Conservation (phyloP, 1,140 invertebrate genomes). For the Bombus waltoni region DNA sequence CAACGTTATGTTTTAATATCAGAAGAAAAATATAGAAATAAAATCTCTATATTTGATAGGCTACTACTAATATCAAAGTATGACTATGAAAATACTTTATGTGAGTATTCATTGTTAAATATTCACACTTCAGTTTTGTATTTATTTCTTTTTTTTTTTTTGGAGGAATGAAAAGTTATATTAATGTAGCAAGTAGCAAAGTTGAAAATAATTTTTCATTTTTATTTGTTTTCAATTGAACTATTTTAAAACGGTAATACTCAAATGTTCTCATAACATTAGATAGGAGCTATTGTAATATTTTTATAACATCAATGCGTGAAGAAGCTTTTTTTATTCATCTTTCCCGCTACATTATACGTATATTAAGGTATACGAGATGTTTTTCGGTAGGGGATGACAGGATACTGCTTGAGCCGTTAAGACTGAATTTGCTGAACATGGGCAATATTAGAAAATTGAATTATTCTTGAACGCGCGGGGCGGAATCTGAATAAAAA, state of each 20-base stretch:
- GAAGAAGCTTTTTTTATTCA: neutral
- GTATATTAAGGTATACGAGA: neutral
- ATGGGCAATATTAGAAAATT: neutral
- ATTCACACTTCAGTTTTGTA: neutral
- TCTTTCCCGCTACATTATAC: too few relatives aligned
- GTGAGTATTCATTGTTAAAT: too few relatives aligned
- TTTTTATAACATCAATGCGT: neutral
- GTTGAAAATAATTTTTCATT: neutral
- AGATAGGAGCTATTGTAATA: neutral
- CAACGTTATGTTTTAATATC: too few relatives aligned
- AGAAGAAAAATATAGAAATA: too few relatives aligned
- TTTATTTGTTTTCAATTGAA: neutral
- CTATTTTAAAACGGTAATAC: neutral
- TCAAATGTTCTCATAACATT: neutral
- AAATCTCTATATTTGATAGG: too few relatives aligned
- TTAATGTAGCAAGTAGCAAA: neutral
- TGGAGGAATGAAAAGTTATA: neutral
- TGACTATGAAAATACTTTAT: too few relatives aligned
- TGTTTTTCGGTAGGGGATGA: neutral
- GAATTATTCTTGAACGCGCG: neutral
- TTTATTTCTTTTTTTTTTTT: neutral
- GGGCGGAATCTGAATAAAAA: neutral
- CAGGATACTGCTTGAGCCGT: neutral
- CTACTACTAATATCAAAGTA: too few relatives aligned
- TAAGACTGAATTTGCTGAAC: neutral